Percentiles rank a stretch among this genome's conserved stretches.
phyloP scores from a whole-genome alignment of 2,797 vertebrate species.

The Dipus sagitta region DNA sequence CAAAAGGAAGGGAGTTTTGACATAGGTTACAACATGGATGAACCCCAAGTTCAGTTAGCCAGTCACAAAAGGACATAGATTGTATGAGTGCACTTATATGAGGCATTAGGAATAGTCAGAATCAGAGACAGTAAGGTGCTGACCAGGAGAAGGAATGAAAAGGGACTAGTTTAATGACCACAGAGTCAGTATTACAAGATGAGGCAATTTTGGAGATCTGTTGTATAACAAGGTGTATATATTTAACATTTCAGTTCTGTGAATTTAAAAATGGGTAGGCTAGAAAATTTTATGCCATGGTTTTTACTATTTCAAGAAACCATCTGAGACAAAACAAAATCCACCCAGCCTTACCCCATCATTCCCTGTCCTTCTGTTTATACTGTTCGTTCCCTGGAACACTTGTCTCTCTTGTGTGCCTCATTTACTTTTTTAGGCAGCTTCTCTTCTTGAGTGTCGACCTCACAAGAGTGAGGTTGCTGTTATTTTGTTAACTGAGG shows the following conservation, averaged over 20 bases:
- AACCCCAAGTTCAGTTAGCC: background rate
- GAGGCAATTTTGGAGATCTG: slow-evolving; percentile 12
- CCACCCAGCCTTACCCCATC: background rate
- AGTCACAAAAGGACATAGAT: background rate
- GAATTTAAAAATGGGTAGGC: background rate
- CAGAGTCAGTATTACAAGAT: background rate
- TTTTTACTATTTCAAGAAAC: slow-evolving; percentile 1
- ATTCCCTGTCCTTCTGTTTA: fast-evolving
- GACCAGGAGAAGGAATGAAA: background rate
- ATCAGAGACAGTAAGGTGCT: background rate
- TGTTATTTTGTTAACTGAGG: background rate
- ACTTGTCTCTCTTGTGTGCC: no score
- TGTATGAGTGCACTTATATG: fast-evolving
- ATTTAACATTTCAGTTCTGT: background rate
- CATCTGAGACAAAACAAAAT: background rate
- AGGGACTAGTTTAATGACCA: background rate
- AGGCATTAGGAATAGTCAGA: background rate
- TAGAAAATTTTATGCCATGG: background rate
- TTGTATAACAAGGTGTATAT: background rate
- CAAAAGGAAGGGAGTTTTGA: background rate
- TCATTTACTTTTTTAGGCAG: fast-evolving
- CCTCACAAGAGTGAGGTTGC: background rate
- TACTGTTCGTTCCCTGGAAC: background rate
- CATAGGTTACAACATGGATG: no score
- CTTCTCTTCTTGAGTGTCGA: background rate